phyloP scores from a whole-genome alignment of 2,888 invertebrate species.

The Portevinia maculata region DNA sequence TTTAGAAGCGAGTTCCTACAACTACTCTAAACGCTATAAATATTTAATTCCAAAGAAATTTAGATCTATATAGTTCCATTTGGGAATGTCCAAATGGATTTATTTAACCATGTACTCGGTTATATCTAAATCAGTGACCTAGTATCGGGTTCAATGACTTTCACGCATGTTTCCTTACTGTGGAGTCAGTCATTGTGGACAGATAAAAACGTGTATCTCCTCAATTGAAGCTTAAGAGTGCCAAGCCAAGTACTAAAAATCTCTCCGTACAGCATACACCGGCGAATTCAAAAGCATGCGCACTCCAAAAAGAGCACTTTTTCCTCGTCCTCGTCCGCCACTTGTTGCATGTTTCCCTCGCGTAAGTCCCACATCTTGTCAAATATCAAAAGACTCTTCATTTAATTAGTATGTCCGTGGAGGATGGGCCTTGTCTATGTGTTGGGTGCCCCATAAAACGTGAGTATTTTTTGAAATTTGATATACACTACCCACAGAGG shows the following conservation, averaged over 20 bases:
- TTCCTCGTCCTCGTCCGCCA: slow-evolving; percentile 23
- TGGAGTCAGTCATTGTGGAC: background rate
- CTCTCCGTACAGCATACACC: background rate
- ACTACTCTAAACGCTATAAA: background rate
- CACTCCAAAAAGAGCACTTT: background rate
- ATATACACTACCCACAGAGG: background rate
- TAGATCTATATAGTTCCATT: too few species aligned
- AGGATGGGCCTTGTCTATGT: background rate
- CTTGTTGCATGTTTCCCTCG: slow-evolving; percentile 51
- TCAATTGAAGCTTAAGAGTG: background rate
- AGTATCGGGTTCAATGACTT: slow-evolving; percentile 63
- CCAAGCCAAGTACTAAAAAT: slow-evolving; percentile 25
- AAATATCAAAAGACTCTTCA: slow-evolving; percentile 30
- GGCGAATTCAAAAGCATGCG: slow-evolving; percentile 62
- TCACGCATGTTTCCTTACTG: slow-evolving; percentile 9
- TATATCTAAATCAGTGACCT: slow-evolving; percentile 59
- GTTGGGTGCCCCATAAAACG: slow-evolving; percentile 41
- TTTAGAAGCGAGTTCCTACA: too few species aligned
- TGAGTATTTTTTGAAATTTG: slow-evolving; percentile 16
- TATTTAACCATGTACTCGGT: slow-evolving; percentile 23
- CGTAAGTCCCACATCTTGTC: background rate
- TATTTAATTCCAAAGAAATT: slow-evolving; percentile 14
- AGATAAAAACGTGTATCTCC: slow-evolving; percentile 14
- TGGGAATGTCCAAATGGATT: slow-evolving; percentile 3
- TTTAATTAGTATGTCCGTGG: slow-evolving; percentile 35